These are phyloP conservation scores for Beroe forskalii DNA, from an alignment of 37 sponge, comb jelly and placozoan species.

Conservation along the genomic window DNA sequence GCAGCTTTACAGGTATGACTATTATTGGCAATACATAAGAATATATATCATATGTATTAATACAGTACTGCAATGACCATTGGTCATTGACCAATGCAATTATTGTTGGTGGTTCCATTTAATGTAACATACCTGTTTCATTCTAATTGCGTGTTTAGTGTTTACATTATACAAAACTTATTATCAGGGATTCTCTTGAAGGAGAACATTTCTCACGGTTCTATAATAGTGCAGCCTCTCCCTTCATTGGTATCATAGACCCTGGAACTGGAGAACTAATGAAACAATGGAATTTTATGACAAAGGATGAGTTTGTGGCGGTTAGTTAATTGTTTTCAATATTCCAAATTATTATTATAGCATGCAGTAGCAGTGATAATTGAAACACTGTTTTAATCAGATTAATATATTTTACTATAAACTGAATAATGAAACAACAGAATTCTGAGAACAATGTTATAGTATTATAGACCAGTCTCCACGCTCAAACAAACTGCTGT, in stretches of 20 bases:
- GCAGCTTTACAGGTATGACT: slow-evolving; percentile 54
- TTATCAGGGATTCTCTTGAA: slow-evolving; percentile 47
- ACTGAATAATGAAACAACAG: no score
- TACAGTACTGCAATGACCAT: no score
- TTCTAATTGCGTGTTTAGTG: no score
- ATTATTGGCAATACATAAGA: no score
- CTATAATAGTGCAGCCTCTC: slow-evolving; percentile 9
- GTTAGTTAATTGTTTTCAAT: background rate
- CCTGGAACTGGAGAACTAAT: slow-evolving; percentile 57
- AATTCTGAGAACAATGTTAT: no score
- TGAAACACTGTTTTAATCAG: background rate
- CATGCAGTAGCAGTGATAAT: background rate
- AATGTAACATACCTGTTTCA: no score
- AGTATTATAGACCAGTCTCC: no score
- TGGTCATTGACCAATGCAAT: no score
- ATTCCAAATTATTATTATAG: no score
- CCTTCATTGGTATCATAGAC: slow-evolving; percentile 52
- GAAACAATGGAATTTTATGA: slow-evolving; percentile 56
- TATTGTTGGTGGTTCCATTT: no score
- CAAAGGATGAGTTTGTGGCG: slow-evolving; percentile 12
- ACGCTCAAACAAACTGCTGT: background rate
- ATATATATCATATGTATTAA: no score
- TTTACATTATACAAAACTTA: no score
- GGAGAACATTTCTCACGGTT: slow-evolving; percentile 51
- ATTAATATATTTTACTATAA: background rate